These are phyloP conservation scores for Chloroclysta siterata DNA, from an alignment of 2,888 invertebrate species.

Conservation along the genomic window DNA sequence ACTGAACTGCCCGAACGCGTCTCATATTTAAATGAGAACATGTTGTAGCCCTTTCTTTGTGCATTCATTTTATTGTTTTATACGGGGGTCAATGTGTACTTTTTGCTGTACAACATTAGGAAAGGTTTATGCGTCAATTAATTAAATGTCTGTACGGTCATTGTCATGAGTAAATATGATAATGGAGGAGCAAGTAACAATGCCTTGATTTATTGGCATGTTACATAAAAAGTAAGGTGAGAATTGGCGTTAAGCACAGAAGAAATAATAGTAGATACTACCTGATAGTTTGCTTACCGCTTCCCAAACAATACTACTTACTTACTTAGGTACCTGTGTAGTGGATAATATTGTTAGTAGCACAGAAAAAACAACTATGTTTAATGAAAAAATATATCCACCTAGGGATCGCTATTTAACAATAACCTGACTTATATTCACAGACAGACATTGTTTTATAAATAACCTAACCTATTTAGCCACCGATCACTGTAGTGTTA, in stretches of 20 bases:
- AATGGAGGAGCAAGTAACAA: slow-evolving; percentile 76
- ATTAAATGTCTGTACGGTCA: slow-evolving; percentile 83
- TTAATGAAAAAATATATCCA: no score
- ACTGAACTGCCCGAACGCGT: slow-evolving; percentile 71
- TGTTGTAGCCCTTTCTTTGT: slow-evolving; percentile 79
- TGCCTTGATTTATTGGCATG: slow-evolving; percentile 76
- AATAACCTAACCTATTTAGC: no score
- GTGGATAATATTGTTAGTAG: no score
- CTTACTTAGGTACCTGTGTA: no score
- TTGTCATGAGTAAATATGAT: slow-evolving; percentile 82
- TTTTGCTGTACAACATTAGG: slow-evolving; percentile 71
- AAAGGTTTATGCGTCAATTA: slow-evolving; percentile 84
- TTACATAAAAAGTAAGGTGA: slow-evolving; percentile 74
- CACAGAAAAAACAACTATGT: no score
- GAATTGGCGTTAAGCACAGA: slow-evolving; percentile 55
- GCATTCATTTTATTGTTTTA: slow-evolving; percentile 78
- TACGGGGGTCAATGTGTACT: slow-evolving; percentile 78
- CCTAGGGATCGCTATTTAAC: no score
- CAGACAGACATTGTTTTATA: no score
- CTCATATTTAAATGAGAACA: slow-evolving; percentile 77
- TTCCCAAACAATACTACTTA: slow-evolving; percentile 48
- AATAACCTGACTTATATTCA: no score
- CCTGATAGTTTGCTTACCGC: slow-evolving; percentile 45
- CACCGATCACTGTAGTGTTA: background rate
- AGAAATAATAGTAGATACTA: slow-evolving; percentile 3